Evolutionary conservation across 2,888 invertebrate genomes (phyloP), one percentile per base, ranked within the genome.

Genomic region (Chalcosyrphus nemorum): DNA sequence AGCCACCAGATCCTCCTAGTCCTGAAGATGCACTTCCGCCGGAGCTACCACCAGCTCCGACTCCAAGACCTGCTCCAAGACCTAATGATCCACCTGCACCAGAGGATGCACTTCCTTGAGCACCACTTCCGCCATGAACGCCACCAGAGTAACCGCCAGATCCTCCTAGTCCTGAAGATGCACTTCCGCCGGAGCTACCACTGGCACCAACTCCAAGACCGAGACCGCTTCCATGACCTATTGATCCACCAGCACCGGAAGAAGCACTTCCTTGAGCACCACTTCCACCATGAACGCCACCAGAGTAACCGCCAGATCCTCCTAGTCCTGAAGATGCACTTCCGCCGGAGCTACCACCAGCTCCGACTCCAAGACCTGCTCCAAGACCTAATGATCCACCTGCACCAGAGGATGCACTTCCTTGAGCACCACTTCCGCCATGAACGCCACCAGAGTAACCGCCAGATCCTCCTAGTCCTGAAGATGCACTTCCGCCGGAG

Each of bases 121-220:
- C n/a, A n/a, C n/a, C n/a, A 21, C 45, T 21, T 6, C 70, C 70
- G n/a, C n/a, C n/a, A 45, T 45, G 17, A 9, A n/a, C 70, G 15
- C 43, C 43, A 17, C 43, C 43, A 17, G 17, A 17, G 2, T n/a
- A n/a, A n/a, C 43, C 43, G 1, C 13, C 38, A 9, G 65, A 29
- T 5, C 61, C 72, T 3, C 61, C 52, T 9, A 13, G 9, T 29
- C 41, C 72, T 1, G 47, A 11, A 0, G 38, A 50, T 17, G 9
- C 61, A n/a, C 41, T n/a, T 1, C 21, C 41, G 45, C 59, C 24
- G n/a, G 56, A 13, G 0, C 61, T 63, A 29, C 24, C 32, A 32
- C 70, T 63, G 15, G 63, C 41, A 6, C 75, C 71, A 0, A 24
- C 27, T 4, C 45, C 65, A 32, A 32, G 47, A 45, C 29, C n/a